Evolutionary conservation across 1,140 invertebrate species (phyloP).

Genomic region (Onthophagus taurus): DNA sequence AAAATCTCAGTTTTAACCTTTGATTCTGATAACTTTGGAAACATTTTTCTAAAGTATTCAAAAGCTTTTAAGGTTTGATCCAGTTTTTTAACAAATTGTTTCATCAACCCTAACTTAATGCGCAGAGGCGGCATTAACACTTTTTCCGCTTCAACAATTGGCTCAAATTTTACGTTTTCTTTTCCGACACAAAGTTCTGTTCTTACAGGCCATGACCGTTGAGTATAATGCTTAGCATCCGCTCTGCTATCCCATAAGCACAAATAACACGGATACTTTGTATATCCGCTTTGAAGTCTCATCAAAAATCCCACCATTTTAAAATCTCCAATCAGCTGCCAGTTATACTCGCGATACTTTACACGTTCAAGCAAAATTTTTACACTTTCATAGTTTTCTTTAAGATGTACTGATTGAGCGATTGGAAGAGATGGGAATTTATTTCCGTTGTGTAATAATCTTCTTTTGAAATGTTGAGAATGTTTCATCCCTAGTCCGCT

Average conservation of each 20-base stretch:
- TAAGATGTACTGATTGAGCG: too few relatives aligned
- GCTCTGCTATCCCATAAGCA: slow-evolving; percentile 39
- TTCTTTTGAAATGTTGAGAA: too few relatives aligned
- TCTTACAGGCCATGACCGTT: slow-evolving; percentile 28
- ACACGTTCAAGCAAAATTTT: too few relatives aligned
- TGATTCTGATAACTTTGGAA: slow-evolving; percentile 5
- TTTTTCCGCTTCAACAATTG: slow-evolving; percentile 28
- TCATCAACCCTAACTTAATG: slow-evolving; percentile 33
- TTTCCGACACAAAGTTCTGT: slow-evolving; percentile 23
- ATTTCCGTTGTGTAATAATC: too few relatives aligned
- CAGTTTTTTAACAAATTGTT: slow-evolving; percentile 5
- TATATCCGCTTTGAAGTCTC: slow-evolving; percentile 37
- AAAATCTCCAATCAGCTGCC: too few relatives aligned
- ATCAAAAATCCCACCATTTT: slow-evolving; percentile 35
- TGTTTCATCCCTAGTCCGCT: too few relatives aligned
- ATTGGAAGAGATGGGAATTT: too few relatives aligned
- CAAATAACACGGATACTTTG: slow-evolving; percentile 37
- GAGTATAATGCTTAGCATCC: slow-evolving; percentile 27
- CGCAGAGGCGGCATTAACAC: slow-evolving; percentile 35
- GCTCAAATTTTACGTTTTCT: slow-evolving; percentile 30
- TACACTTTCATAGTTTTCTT: too few relatives aligned
- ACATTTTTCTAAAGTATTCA: not conserved
- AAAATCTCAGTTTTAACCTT: slow-evolving; percentile 12
- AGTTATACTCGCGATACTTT: too few relatives aligned
- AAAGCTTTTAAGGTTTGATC: not conserved